phyloP scores from a whole-genome alignment of 1,140 invertebrate genomes.

The Phenacoccus solenopsis region DNA sequence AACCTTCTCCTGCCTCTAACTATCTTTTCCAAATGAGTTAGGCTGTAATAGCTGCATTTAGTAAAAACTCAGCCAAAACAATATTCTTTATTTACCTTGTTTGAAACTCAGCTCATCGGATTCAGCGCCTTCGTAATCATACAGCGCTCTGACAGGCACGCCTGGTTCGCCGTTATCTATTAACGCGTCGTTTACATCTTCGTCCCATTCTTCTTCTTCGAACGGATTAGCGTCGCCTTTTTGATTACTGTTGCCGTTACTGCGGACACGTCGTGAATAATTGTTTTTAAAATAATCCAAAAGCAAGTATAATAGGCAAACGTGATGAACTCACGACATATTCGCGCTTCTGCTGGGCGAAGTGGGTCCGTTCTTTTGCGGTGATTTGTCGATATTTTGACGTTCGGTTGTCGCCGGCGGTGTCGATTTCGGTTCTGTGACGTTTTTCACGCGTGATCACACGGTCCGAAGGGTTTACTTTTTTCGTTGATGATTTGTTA shows the following conservation, averaged over 20 bases:
- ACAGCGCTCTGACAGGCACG: constrained; percentile 83
- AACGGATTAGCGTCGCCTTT: constrained; percentile 57
- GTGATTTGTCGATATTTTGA: background rate
- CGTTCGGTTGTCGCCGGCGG: background rate
- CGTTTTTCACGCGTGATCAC: background rate
- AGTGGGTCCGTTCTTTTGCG: background rate
- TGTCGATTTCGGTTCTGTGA: background rate
- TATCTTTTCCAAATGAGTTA: no score
- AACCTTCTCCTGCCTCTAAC: no score
- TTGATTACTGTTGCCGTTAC: constrained; percentile 37
- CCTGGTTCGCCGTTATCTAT: constrained; percentile 85
- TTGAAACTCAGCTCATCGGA: constrained; percentile 92
- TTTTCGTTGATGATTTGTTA: background rate
- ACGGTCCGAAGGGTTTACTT: background rate
- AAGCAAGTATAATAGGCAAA: no score
- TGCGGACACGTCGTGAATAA: constrained; percentile 25
- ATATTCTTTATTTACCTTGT: constrained; percentile 52
- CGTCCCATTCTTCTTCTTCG: constrained; percentile 70
- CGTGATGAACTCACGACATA: background rate
- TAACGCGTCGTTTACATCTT: constrained; percentile 62
- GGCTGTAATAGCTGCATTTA: no score
- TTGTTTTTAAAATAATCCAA: no score
- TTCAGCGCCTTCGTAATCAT: constrained; percentile 93
- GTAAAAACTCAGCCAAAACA: no score
- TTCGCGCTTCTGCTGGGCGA: background rate